A percentile compares a stretch with the other conserved stretches of the same genome.
Conservation (phyloP, 2,888 invertebrate species). For the Lathronympha strigana region DNA sequence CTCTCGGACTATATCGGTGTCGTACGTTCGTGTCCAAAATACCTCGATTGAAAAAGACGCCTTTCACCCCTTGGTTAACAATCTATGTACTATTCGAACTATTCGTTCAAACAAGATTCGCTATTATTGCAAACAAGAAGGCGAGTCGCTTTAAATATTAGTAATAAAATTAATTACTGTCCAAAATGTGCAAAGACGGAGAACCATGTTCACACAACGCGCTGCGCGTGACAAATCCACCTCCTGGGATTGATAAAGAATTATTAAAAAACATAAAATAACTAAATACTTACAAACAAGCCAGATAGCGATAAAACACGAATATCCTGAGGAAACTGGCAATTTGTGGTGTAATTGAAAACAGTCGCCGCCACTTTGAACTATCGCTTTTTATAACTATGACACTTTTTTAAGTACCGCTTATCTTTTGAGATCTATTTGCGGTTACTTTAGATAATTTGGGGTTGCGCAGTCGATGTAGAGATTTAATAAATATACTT, state of each 20-base stretch:
- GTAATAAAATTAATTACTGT: too few relatives aligned
- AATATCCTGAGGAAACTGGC: slow-evolving; percentile 72
- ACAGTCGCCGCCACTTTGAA: slow-evolving; percentile 60
- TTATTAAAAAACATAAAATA: slow-evolving; percentile 17
- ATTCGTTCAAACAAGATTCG: too few relatives aligned
- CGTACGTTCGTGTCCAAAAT: too few relatives aligned
- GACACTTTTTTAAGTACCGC: slow-evolving; percentile 71
- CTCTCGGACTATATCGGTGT: too few relatives aligned
- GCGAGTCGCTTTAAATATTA: too few relatives aligned
- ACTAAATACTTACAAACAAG: slow-evolving; percentile 29
- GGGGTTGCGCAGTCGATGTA: slow-evolving; percentile 6
- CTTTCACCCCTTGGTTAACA: too few relatives aligned
- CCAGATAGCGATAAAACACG: slow-evolving; percentile 34
- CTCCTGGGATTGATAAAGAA: slow-evolving; percentile 10
- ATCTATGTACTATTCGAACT: too few relatives aligned
- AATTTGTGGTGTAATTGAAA: slow-evolving; percentile 76
- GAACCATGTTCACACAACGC: background rate
- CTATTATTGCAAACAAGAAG: too few relatives aligned
- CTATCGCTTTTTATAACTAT: slow-evolving; percentile 61
- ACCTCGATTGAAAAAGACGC: too few relatives aligned
- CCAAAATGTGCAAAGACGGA: too few relatives aligned
- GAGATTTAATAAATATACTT: background rate
- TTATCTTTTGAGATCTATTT: slow-evolving; percentile 53
- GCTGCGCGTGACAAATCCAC: background rate
- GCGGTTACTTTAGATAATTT: slow-evolving; percentile 13